A percentile compares a stretch with the other conserved stretches of the same genome.
phyloP scores from a whole-genome alignment of 1,140 invertebrate species.

The Parapsyche elsis region DNA sequence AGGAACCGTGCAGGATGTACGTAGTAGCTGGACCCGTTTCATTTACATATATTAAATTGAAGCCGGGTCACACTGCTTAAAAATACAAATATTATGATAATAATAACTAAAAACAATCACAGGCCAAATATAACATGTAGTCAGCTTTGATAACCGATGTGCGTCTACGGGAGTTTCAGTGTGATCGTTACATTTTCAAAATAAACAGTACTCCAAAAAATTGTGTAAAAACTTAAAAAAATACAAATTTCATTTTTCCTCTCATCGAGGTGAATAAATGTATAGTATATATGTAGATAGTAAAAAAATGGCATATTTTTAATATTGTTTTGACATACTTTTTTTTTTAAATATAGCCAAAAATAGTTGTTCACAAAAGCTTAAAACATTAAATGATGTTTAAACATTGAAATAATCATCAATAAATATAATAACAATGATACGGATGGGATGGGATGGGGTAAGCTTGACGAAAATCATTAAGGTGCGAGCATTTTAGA shows the following conservation, averaged over 20 bases:
- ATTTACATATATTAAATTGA: too few relatives aligned
- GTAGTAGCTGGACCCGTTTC: not conserved
- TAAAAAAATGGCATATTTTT: not conserved
- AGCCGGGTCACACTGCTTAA: too few relatives aligned
- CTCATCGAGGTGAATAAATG: not conserved
- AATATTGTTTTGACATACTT: not conserved
- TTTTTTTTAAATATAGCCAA: not conserved
- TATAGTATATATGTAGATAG: constrained; percentile 1
- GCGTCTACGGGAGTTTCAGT: not conserved
- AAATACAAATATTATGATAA: too few relatives aligned
- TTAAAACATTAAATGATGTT: constrained; percentile 22
- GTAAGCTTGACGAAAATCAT: constrained; percentile 61
- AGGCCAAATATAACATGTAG: not conserved
- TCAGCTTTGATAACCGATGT: not conserved
- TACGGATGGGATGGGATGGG: constrained; percentile 50
- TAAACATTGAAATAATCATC: constrained; percentile 18
- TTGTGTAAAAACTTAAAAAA: constrained; percentile 18
- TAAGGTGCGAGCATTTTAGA: constrained; percentile 96
- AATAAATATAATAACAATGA: constrained; percentile 6
- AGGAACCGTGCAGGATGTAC: not conserved
- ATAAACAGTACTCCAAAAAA: constrained; percentile 2
- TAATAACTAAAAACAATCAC: not conserved
- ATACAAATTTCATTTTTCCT: not conserved
- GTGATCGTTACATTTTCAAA: not conserved
- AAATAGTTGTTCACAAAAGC: constrained; percentile 16